Percentiles rank a stretch among this genome's conserved stretches.
Conservation (phyloP, 2,797 vertebrate genomes). For the Cossypha niveicapilla region DNA sequence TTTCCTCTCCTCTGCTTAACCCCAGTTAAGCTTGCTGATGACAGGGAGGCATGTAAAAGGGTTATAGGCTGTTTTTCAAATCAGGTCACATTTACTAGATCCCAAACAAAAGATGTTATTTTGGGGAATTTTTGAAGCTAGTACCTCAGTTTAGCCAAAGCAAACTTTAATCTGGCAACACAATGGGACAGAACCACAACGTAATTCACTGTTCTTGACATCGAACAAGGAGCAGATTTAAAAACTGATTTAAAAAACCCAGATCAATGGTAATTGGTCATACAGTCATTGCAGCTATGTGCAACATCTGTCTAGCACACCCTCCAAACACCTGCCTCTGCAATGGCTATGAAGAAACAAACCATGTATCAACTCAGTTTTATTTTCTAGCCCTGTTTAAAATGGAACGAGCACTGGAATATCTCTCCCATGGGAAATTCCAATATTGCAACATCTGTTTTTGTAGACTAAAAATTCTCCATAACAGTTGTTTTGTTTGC, state of each 20-base stretch:
- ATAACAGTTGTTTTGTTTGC: constrained; percentile 5
- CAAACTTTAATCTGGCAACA: neutral
- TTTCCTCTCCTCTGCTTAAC: neutral
- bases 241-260: neutral
- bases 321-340: constrained; percentile 1
- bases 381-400: constrained; percentile 41
- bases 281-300: neutral
- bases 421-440: constrained; percentile 31
- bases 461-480: neutral
- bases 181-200: neutral
- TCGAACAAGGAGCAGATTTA: neutral
- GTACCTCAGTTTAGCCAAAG: neutral
- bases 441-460: constrained; percentile 50
- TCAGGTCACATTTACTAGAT: neutral
- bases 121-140: neutral
- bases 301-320: constrained; percentile 14
- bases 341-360: neutral
- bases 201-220: neutral
- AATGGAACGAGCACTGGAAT: constrained; percentile 1
- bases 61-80: neutral
- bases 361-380: constrained; percentile 21
- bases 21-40: neutral
- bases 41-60: neutral
- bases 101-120: neutral
- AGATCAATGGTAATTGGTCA: neutral